phyloP scores from a whole-genome alignment of 2,888 invertebrate species.

The Poecilus cupreus region DNA sequence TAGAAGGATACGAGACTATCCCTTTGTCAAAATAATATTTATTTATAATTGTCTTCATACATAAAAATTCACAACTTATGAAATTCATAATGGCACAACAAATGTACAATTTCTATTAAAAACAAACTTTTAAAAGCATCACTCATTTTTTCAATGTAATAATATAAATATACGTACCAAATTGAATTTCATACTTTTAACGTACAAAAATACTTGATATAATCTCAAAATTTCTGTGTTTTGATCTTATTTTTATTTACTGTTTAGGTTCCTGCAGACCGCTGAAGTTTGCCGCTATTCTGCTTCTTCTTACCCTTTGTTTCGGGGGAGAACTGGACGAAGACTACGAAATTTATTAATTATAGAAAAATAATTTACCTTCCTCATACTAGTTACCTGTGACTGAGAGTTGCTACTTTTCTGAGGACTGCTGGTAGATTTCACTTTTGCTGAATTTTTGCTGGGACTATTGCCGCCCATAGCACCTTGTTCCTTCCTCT shows the following conservation, averaged over 20 bases:
- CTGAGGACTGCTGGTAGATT: neutral
- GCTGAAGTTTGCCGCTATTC: conserved; percentile 69
- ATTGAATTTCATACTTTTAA: conserved; percentile 37
- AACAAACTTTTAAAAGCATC: conserved; percentile 19
- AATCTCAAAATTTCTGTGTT: conserved; percentile 36
- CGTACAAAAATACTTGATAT: conserved; percentile 46
- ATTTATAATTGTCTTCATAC: conserved; percentile 8
- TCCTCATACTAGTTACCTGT: conserved; percentile 14
- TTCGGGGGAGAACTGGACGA: conserved; percentile 36
- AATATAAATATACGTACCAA: conserved; percentile 2
- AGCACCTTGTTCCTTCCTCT: neutral
- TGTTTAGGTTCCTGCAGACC: conserved; percentile 30
- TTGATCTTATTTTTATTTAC: conserved; percentile 46
- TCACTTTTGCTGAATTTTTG: conserved; percentile 32
- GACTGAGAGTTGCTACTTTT: neutral
- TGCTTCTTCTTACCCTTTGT: conserved; percentile 65
- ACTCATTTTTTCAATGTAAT: neutral
- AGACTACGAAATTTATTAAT: neutral
- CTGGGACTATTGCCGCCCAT: neutral
- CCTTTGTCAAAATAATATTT: conserved; percentile 9
- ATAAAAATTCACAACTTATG: neutral
- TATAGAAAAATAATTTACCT: neutral
- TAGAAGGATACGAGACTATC: neutral
- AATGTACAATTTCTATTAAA: neutral
- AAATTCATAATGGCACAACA: conserved; percentile 41